These are phyloP conservation scores for Trissolcus japonicus DNA, from an alignment of 2,888 invertebrate species.

Conservation along the genomic window DNA sequence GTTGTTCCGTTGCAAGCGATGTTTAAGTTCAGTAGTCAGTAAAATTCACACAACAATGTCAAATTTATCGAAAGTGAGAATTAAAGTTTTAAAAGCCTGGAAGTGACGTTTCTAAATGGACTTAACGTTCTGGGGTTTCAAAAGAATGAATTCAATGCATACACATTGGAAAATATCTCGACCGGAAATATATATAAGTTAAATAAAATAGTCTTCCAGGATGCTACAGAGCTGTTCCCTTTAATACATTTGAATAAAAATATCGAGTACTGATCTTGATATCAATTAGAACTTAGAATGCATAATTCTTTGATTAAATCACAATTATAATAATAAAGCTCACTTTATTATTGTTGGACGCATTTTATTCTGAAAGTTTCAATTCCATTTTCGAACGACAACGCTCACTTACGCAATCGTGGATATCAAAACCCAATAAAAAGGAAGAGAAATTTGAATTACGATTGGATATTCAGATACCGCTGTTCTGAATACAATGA, in stretches of 20 bases:
- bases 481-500: background rate
- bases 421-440: slow-evolving; percentile 2
- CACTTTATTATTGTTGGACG: background rate
- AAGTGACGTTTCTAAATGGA: slow-evolving; percentile 7
- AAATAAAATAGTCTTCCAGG: background rate
- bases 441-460: background rate
- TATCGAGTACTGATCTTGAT: background rate
- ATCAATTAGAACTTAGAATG: background rate
- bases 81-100: slow-evolving; percentile 16
- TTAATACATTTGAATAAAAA: background rate
- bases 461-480: background rate
- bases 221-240: background rate
- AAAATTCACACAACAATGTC: slow-evolving; percentile 23
- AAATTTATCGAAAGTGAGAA: slow-evolving; percentile 19
- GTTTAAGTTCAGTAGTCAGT: background rate
- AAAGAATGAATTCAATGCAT: background rate
- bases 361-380: background rate
- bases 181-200: slow-evolving; percentile 1
- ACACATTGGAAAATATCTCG: background rate
- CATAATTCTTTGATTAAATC: background rate
- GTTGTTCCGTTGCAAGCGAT: background rate
- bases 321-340: background rate
- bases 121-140: slow-evolving; percentile 1
- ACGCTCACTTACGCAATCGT: background rate
- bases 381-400: background rate